Percentiles rank a stretch among this genome's conserved stretches.
Conservation (phyloP, 2,797 vertebrate species). For the Phaenicophaeus curvirostris region DNA sequence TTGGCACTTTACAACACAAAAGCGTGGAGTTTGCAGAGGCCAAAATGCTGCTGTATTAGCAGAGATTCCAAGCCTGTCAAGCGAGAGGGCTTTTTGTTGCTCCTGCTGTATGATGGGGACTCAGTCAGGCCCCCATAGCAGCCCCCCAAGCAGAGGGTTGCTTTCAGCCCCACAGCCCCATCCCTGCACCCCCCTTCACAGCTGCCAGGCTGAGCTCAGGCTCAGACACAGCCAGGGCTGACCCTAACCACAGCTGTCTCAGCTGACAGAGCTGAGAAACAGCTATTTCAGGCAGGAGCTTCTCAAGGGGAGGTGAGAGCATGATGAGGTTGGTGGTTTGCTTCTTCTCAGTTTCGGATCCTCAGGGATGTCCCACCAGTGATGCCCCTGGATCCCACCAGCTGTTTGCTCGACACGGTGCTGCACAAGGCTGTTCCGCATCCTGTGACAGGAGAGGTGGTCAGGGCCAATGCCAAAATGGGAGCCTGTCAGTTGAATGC, state of each 20-base stretch:
- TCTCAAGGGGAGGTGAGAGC: background rate
- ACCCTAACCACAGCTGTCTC: too few relatives aligned
- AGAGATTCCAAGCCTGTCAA: background rate
- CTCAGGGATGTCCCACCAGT: background rate
- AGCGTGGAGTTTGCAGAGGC: background rate
- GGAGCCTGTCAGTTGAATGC: background rate
- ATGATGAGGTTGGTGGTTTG: background rate
- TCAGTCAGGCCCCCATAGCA: background rate
- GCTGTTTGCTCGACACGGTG: fast-evolving
- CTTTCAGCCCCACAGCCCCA: background rate
- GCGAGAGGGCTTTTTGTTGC: background rate
- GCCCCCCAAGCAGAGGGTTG: too few relatives aligned
- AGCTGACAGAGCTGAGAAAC: background rate
- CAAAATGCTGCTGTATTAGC: background rate
- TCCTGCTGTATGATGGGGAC: fast-evolving
- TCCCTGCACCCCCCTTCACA: background rate
- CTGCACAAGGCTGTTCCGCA: fast-evolving
- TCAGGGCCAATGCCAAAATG: fast-evolving
- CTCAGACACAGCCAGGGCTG: fast-evolving
- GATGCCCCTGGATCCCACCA: background rate
- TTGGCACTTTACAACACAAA: background rate
- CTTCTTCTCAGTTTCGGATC: background rate
- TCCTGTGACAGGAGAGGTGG: background rate
- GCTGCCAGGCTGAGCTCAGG: fast-evolving
- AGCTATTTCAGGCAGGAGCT: background rate